These are phyloP conservation scores for Argyresthia albistria DNA, from an alignment of 2,888 invertebrate genomes.

Conservation along the genomic window DNA sequence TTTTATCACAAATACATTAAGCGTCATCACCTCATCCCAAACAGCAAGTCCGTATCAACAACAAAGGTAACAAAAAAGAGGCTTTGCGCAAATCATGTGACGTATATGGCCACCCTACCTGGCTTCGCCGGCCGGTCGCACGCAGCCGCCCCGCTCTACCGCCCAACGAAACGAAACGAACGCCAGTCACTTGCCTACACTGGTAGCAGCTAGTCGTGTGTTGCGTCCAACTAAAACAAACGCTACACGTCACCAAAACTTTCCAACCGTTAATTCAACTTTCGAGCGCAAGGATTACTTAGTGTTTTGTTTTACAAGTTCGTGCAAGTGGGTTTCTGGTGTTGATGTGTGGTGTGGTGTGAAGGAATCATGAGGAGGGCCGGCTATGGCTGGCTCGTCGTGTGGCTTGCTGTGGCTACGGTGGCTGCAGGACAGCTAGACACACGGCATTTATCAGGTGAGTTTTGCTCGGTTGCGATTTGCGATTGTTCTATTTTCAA, in stretches of 20 bases:
- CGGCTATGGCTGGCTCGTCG: slow-evolving; percentile 39
- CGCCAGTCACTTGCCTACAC: slow-evolving; percentile 45
- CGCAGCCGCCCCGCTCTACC: slow-evolving; percentile 11
- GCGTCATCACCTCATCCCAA: too few relatives aligned
- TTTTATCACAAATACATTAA: too few relatives aligned
- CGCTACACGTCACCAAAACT: slow-evolving; percentile 53
- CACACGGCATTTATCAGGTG: slow-evolving; percentile 62
- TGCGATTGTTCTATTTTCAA: neutral
- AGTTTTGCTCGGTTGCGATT: neutral
- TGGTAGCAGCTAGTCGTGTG: slow-evolving; percentile 14
- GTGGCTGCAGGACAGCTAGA: slow-evolving; percentile 48
- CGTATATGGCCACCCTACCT: slow-evolving; percentile 31
- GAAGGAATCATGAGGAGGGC: slow-evolving; percentile 39
- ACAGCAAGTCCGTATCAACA: too few relatives aligned
- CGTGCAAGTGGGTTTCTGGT: slow-evolving; percentile 16
- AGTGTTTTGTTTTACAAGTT: slow-evolving; percentile 14
- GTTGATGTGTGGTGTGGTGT: slow-evolving; percentile 60
- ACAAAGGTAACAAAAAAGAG: neutral
- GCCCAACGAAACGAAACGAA: too few relatives aligned
- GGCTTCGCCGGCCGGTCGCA: slow-evolving; percentile 23
- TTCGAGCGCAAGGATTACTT: slow-evolving; percentile 22
- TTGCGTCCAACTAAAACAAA: slow-evolving; percentile 16
- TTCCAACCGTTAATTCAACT: slow-evolving; percentile 37
- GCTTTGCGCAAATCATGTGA: slow-evolving; percentile 2
- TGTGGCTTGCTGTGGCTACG: slow-evolving; percentile 47